Percentiles rank a stretch among this genome's conserved stretches.
Conservation (phyloP, 1,140 invertebrate species). For the Delia radicum region DNA sequence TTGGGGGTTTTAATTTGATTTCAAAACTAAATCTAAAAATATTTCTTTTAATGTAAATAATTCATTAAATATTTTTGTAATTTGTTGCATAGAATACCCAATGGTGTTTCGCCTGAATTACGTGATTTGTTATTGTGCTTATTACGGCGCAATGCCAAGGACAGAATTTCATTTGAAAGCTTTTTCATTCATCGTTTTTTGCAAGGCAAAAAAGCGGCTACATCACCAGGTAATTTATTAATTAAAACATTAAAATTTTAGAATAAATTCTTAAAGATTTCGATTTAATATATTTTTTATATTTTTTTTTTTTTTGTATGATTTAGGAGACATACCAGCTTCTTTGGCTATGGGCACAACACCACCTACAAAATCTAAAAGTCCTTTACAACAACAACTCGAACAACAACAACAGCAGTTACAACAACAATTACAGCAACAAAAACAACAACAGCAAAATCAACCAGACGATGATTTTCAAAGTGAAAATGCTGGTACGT, state of each 20-base stretch:
- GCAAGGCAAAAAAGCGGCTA: constrained; percentile 64
- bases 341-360: constrained; percentile 36
- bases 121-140: constrained; percentile 84
- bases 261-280: neutral
- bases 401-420: constrained; percentile 40
- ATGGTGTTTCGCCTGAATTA: constrained; percentile 86
- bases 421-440: constrained; percentile 44
- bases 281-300: constrained; percentile 4
- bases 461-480: constrained; percentile 35
- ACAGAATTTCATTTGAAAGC: constrained; percentile 92
- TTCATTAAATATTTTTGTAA: neutral
- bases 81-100: constrained; percentile 75
- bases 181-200: constrained; percentile 94
- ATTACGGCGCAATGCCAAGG: constrained; percentile 88
- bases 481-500: constrained; percentile 44
- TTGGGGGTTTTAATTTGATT: neutral
- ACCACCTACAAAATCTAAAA: constrained; percentile 48
- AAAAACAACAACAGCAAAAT: constrained; percentile 17
- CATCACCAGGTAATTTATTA: constrained; percentile 42
- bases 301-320: constrained; percentile 17
- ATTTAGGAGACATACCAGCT: constrained; percentile 47
- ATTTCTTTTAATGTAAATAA: neutral
- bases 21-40: neutral
- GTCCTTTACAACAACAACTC: constrained; percentile 48
- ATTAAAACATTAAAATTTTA: neutral